Percentiles rank a stretch among this genome's conserved stretches.
phyloP scores from a whole-genome alignment of 1,140 invertebrate genomes.

The Heliconius hewitsoni region DNA sequence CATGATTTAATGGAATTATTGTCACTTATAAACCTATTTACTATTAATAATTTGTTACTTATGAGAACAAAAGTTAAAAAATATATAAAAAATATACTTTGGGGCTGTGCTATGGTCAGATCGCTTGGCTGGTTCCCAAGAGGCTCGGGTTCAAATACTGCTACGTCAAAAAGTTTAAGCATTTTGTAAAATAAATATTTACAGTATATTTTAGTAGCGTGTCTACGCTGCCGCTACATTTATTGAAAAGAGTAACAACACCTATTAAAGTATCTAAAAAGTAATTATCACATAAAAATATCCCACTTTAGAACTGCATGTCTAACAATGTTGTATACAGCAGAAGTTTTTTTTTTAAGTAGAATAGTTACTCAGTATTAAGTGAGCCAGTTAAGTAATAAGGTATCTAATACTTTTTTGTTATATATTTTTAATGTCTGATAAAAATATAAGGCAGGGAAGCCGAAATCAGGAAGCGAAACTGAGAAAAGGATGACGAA shows the following conservation, averaged over 20 bases:
- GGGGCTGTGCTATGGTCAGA: too few species aligned
- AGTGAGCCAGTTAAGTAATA: background rate
- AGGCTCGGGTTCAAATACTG: too few species aligned
- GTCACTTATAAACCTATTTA: too few species aligned
- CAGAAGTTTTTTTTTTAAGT: background rate
- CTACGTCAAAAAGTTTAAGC: too few species aligned
- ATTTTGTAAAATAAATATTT: background rate
- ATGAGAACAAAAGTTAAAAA: too few species aligned
- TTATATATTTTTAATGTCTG: background rate
- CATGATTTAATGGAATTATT: too few species aligned
- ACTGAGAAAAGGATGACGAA: too few species aligned
- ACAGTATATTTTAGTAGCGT: background rate
- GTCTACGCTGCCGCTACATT: background rate
- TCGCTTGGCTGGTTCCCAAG: too few species aligned
- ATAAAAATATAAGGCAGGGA: background rate
- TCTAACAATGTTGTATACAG: conserved; percentile 17
- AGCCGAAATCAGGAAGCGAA: too few species aligned
- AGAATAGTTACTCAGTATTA: background rate
- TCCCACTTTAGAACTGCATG: conserved; percentile 9
- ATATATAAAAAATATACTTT: too few species aligned
- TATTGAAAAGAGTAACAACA: background rate
- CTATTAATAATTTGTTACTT: too few species aligned
- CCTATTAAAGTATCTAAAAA: conserved; percentile 14
- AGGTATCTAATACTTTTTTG: background rate
- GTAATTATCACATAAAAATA: conserved; percentile 22